Conservation (phyloP, 2,888 invertebrate genomes). For the Seladonia tumulorum region DNA sequence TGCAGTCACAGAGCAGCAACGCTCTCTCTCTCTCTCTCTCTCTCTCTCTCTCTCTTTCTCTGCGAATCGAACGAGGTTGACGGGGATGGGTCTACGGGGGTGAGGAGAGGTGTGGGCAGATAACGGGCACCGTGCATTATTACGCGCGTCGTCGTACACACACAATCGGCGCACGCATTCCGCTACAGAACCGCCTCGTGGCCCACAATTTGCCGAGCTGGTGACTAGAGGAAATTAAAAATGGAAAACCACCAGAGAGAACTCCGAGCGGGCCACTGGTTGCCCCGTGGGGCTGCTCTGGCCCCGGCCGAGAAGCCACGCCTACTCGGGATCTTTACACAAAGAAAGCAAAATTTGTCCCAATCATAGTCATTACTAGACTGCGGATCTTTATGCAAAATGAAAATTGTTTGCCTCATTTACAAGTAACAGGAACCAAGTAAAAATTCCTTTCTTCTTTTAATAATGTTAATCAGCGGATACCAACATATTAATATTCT, state of each 20-base stretch:
- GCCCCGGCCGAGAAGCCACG: not conserved
- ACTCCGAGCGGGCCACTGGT: not conserved
- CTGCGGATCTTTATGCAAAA: too few relatives aligned
- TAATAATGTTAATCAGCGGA: too few relatives aligned
- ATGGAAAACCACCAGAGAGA: not conserved
- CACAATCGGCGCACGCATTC: conserved; percentile 42
- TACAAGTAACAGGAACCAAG: too few relatives aligned
- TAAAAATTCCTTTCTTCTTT: too few relatives aligned
- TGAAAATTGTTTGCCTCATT: too few relatives aligned
- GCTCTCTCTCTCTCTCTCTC: too few relatives aligned
- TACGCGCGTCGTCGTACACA: conserved; percentile 59
- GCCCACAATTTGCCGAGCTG: conserved; percentile 27
- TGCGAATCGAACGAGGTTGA: conserved; percentile 37
- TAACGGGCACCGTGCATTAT: conserved; percentile 63
- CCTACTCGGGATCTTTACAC: not conserved
- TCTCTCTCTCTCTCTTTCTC: not conserved
- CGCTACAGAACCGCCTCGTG: conserved; percentile 7
- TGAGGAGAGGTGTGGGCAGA: conserved; percentile 50
- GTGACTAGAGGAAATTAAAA: not conserved
- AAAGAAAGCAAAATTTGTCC: too few relatives aligned
- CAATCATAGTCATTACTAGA: too few relatives aligned
- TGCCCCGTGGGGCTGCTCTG: not conserved
- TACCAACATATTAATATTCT: too few relatives aligned
- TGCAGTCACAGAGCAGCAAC: conserved; percentile 40
- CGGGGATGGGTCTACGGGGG: not conserved